Conservation (phyloP, 2,113 vertebrate species). For the Silurus glanis region DNA sequence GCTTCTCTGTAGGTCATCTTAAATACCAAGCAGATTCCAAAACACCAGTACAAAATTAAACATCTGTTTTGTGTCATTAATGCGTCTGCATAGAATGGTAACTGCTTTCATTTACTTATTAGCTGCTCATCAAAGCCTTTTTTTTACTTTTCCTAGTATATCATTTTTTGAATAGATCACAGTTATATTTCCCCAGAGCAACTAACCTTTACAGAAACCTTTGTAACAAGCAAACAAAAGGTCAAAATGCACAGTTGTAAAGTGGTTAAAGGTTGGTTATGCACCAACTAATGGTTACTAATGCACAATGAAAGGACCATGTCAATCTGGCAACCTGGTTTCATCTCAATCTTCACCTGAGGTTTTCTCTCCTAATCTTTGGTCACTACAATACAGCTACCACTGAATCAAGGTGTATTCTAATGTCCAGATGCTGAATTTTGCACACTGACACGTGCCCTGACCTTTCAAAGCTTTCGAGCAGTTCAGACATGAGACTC, state of each 20-base stretch:
- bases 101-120: neutral
- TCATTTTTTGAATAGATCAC: neutral
- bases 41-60: neutral
- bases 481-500: constrained; percentile 86
- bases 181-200: neutral
- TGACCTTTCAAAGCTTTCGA: neutral
- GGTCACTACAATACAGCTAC: neutral
- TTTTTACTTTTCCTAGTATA: neutral
- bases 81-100: neutral
- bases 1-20: neutral
- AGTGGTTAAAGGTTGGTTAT: neutral
- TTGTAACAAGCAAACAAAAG: neutral
- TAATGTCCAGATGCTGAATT: neutral
- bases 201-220: neutral
- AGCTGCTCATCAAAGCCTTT: neutral
- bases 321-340: neutral
- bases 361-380: neutral
- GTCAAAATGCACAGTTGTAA: neutral
- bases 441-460: neutral
- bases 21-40: neutral
- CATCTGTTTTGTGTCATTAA: neutral
- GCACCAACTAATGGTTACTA: neutral
- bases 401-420: neutral
- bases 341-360: neutral
- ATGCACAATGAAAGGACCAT: neutral